Evolutionary conservation across 2,113 vertebrate species (phyloP), one percentile per base, ranked within the genome.

Genomic region (Todiramphus saurophagus): DNA sequence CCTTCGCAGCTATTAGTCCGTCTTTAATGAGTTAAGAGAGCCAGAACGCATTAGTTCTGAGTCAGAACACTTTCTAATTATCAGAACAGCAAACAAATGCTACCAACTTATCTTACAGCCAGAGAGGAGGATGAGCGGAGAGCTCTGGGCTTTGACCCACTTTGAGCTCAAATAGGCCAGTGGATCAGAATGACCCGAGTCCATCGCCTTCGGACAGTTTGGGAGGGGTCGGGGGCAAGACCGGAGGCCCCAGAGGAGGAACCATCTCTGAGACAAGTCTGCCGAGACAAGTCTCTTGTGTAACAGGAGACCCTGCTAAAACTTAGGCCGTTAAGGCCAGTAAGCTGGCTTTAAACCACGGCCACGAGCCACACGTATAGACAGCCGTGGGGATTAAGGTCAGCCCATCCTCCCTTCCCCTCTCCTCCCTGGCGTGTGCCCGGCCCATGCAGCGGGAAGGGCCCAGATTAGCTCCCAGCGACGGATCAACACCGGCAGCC

Each of bases 1-100:
- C 82, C 87, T 96, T 96, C 24, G 44, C 94, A 72, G 90, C 95
- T 46, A 90, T 93, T 93, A 96, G 94, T 74, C 68, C 78, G 68
- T 93, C 96, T 96, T 95, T 97, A 97, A 97, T 96, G 95, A 97
- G 94, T 96, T 78, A 92, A 87, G 95, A 95, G 97, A 90, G 95
- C 97, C 97, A 97, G 97, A 78, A 95, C 27, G 2, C 92, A 95
- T 96, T 97, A 95, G 91, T 94, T 96, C 95, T 93, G 94, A 97
- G 94, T 92, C 97, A 96, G 93, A 94, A 97, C 95, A 89, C 91
- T 94, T 95, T 75, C 95, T 93, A 97, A 97, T 94, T 94, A 96
- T 88, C 91, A 48, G 87, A 94, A 84, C 58, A 4, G 93, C 93
- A 80, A 87, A 96, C 89, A 86, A 87, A 92, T 28, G 77, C 81